Evolutionary conservation across 2,888 invertebrate species (phyloP), one percentile per base, ranked within the genome.

Genomic region (Pristionchus mayeri): DNA sequence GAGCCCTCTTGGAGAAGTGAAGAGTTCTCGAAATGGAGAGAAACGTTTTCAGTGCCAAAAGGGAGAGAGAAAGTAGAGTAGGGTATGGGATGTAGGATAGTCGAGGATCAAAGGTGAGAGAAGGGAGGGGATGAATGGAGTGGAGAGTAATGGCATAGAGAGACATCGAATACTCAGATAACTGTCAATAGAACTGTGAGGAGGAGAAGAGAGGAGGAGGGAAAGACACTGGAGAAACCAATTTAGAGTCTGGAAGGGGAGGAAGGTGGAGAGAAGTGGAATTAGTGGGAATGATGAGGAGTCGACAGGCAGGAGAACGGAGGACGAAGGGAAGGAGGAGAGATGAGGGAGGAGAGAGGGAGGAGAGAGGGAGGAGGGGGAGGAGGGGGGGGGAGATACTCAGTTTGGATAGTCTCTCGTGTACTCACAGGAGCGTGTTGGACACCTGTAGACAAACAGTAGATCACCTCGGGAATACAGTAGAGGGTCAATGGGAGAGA

Each of bases 401-500:
- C 71, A 21, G 71, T 71, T 37, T 71, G 37, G 34, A 75, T 75
- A 40, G 75, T 24, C 44, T 16, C 44, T 75, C 44, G 44, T 24
- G 75, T 75, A 27, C 24, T 44, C 75, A 40, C 37, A 37, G 67
- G 34, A 67, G 67, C 34, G 67, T 67, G 48, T 75, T 75, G 75
- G 75, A 75, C 75, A 75, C 75, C 75, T 75, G 75, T 75, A 75
- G 75, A 75, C 75, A 75, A 75, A 75, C 34, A 75, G 44, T 67
- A 30, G 27, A 60, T 37, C 37, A 37, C 24, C 75, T 37, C 48
- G n/a, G 27, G 75, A 48, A 24, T 18, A 37, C 18, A 67, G 30
- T 34, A 34, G 67, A 40, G 3, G 67, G 75, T 24, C 44, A 48
- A 24, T 9, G 63, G 63, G 27, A 21, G 24, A n/a, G n/a, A n/a